Conservation (phyloP, 2,888 invertebrate species). For the Alentia gelatinosa region DNA sequence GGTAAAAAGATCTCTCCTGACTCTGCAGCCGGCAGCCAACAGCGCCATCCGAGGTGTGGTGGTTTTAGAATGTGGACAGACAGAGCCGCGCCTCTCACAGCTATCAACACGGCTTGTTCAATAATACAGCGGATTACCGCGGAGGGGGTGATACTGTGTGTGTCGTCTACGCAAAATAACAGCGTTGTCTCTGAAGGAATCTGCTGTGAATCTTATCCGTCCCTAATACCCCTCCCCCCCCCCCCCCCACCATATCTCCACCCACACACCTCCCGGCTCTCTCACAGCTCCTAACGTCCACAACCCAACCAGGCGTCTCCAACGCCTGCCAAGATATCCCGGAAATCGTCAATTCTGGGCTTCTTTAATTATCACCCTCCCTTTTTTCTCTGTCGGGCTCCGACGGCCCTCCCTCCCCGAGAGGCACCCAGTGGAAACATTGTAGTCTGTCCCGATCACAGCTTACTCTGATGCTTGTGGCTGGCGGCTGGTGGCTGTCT, state of each 20-base stretch:
- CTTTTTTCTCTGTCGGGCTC: no score
- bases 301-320: no score
- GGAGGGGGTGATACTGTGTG: not conserved
- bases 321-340: not conserved
- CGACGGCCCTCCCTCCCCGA: not conserved
- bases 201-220: no score
- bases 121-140: not conserved
- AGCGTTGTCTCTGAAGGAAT: not conserved
- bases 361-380: constrained; percentile 4
- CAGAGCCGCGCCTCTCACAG: not conserved
- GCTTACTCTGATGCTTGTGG: not conserved
- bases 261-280: no score
- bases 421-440: not conserved
- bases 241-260: no score
- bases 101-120: not conserved
- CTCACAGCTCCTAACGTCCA: no score
- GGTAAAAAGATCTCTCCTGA: not conserved
- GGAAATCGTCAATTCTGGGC: not conserved
- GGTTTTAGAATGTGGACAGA: not conserved
- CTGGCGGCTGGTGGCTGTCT: not conserved
- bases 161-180: not conserved
- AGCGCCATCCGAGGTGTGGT: not conserved
- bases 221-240: no score
- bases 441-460: not conserved
- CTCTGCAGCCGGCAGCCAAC: not conserved